phyloP scores from a whole-genome alignment of 2,797 vertebrate genomes.

The Sebastes diaconus region DNA sequence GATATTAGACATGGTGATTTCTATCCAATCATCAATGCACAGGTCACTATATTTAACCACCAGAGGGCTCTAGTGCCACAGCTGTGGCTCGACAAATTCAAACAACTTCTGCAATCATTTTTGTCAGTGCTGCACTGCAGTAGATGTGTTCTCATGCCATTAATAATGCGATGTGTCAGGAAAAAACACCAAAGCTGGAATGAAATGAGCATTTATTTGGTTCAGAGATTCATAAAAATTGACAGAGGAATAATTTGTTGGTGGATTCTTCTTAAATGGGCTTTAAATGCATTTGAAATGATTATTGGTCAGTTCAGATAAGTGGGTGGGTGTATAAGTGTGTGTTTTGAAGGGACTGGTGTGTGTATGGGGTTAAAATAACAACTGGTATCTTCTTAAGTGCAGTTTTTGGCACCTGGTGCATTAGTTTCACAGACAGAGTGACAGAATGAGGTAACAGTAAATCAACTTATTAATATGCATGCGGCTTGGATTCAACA shows the following conservation, averaged over 20 bases:
- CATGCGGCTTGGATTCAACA: slow-evolving; percentile 21
- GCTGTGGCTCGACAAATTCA: slow-evolving; percentile 28
- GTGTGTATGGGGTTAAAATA: background rate
- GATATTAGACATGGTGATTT: background rate
- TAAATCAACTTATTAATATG: slow-evolving; percentile 31
- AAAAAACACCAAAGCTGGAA: slow-evolving; percentile 42
- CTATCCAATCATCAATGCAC: background rate
- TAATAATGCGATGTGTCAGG: slow-evolving; percentile 64
- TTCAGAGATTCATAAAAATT: slow-evolving; percentile 43
- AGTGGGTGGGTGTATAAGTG: slow-evolving; percentile 1
- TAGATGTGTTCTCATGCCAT: slow-evolving; percentile 67
- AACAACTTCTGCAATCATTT: slow-evolving; percentile 72
- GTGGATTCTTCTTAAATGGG: slow-evolving; percentile 37
- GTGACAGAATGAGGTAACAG: slow-evolving; percentile 16
- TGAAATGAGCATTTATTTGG: slow-evolving; percentile 48
- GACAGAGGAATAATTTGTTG: slow-evolving; percentile 44
- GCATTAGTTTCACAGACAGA: background rate
- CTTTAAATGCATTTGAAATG: slow-evolving; percentile 40
- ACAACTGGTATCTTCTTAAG: background rate
- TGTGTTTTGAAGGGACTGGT: background rate
- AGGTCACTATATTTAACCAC: slow-evolving; percentile 56
- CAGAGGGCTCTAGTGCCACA: slow-evolving; percentile 69
- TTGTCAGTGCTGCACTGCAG: slow-evolving; percentile 80
- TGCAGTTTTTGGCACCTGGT: slow-evolving; percentile 2
- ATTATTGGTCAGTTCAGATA: slow-evolving; percentile 38